Evolutionary conservation across 2,888 invertebrate genomes (phyloP).

Genomic region (Drosophila vallismaia): DNA sequence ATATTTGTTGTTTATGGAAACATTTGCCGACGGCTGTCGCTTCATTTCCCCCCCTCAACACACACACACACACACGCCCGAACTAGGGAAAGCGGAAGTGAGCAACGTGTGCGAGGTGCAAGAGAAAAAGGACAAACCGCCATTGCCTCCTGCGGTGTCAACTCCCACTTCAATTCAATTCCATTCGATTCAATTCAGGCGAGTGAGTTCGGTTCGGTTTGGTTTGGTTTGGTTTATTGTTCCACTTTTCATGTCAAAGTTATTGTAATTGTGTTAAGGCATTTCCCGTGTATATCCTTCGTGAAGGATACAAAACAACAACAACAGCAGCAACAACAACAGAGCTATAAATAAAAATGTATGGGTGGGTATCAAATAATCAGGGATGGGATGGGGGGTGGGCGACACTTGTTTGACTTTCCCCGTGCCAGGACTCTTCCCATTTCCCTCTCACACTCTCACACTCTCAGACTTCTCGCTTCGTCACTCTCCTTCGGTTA

Average conservation of each 20-base stretch:
- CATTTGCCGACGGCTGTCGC: constrained; percentile 75
- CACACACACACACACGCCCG: constrained; percentile 2
- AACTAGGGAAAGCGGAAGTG: constrained; percentile 54
- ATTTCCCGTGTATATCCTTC: constrained; percentile 76
- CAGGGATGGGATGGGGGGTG: constrained; percentile 35
- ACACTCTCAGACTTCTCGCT: constrained; percentile 1
- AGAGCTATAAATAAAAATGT: constrained; percentile 66
- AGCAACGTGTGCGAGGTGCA: constrained; percentile 55
- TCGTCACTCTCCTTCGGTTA: constrained; percentile 17
- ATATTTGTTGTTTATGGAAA: constrained; percentile 75
- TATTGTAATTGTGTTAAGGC: constrained; percentile 80
- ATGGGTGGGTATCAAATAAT: constrained; percentile 10
- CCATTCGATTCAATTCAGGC: constrained; percentile 18
- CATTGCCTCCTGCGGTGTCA: constrained; percentile 65
- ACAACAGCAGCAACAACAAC: constrained; percentile 9
- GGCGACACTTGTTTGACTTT: constrained; percentile 76
- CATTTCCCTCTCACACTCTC: no score
- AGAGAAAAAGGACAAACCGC: constrained; percentile 43
- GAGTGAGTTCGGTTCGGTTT: constrained; percentile 46
- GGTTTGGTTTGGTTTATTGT: constrained; percentile 74
- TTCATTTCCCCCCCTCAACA: constrained; percentile 61
- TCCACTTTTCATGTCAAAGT: constrained; percentile 80
- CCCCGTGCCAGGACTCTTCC: not conserved
- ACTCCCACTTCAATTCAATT: constrained; percentile 31
- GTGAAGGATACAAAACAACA: constrained; percentile 11